phyloP scores from a whole-genome alignment of 2,797 vertebrate genomes.

The Girardinus metallicus region DNA sequence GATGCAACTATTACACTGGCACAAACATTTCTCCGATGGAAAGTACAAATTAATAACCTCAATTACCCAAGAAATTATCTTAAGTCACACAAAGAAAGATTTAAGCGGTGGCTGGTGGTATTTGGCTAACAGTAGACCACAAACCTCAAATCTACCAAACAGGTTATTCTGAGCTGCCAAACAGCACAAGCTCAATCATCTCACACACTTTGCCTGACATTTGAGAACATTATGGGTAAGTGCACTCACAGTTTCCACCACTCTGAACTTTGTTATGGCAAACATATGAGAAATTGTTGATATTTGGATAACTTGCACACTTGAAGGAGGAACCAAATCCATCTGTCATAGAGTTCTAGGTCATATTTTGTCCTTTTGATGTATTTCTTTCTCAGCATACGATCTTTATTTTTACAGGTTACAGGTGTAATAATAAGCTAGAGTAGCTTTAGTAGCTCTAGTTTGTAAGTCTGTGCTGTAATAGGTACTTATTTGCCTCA shows the following conservation, averaged over 20 bases:
- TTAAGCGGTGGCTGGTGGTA: background rate
- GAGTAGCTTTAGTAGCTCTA: slow-evolving; percentile 12
- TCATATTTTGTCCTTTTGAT: background rate
- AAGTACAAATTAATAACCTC: background rate
- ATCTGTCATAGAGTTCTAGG: background rate
- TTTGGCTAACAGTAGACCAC: background rate
- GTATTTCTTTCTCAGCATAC: background rate
- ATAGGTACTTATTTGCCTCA: slow-evolving; percentile 39
- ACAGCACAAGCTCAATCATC: background rate
- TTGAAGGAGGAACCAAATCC: background rate
- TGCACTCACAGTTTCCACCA: background rate
- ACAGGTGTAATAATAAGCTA: slow-evolving; percentile 11
- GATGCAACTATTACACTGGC: background rate
- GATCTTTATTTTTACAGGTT: slow-evolving; percentile 8
- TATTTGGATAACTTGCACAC: background rate
- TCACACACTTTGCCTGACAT: background rate
- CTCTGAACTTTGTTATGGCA: background rate
- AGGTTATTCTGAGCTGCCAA: background rate
- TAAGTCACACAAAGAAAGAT: background rate
- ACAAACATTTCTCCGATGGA: background rate
- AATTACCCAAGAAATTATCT: background rate
- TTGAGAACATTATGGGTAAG: background rate
- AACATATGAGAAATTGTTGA: background rate
- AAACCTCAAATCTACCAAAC: background rate
- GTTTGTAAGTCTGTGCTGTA: slow-evolving; percentile 3